Base-by-base conservation (phyloP, 2,113 vertebrate genomes). In the Rhodinocichla rosea region DNA sequence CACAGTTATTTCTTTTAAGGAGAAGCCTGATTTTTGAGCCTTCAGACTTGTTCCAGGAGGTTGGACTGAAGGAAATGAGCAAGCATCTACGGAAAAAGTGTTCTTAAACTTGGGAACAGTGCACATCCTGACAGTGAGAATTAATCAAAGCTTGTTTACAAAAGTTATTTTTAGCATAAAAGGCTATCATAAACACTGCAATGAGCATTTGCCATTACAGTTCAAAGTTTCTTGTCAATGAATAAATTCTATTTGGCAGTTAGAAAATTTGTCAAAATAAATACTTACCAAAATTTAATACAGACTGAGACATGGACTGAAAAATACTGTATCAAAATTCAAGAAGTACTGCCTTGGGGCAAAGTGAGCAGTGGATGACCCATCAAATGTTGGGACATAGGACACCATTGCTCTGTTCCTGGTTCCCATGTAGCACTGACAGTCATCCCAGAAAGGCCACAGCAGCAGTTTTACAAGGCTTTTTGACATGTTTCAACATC, bases 61-160 rank as follows among this genome's bases (percentile, higher is more conserved):
- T 37, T 96, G 95, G 93, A 95, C 91, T 92, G 95, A 97, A 98
- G 98, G 98, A 98, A 98, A 97, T 96, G 93, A 97, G 90, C 52
- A 60, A 96, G 92, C 97, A 89, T 95, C 96, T 97, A 96, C 97
- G 97, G 98, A 98, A 98, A 98, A 97, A 95, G 95, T 97, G 95
- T 97, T 97, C 97, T 92, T 78, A 95, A 97, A 94, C 97, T 97
- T 96, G 95, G 90, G 95, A 97, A 96, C 94, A 85, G 80, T 69
- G 94, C 93, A 98, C 96, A 98, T 98, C 98, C 98, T 98, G 98
- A 95, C 97, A 97, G 95, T 96, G 93, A 94, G 97, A 98, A 98
- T 98, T 97, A 98, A 98, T 98, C 98, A 98, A 97, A 98, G 97
- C 93, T 97, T 98, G 97, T 98, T 98, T 98, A 98, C 96, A 39